phyloP scores from a whole-genome alignment of 1,140 invertebrate genomes.

The Drosophila parabipectinata region DNA sequence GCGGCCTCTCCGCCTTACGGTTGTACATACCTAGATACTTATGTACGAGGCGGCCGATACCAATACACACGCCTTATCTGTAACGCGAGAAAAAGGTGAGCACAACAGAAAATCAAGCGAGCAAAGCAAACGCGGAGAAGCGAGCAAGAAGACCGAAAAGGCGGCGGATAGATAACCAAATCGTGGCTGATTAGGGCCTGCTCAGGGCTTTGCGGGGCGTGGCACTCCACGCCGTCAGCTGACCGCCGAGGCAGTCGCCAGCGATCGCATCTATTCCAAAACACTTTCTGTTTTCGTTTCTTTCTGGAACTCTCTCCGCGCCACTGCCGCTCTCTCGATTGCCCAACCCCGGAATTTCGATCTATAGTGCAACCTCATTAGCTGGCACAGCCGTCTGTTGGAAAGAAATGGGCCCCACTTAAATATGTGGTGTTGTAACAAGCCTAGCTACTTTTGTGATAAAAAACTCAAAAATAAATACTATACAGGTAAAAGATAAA shows the following conservation, averaged over 20 bases:
- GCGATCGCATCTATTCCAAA: conserved; percentile 4
- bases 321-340: conserved; percentile 4
- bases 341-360: conserved; percentile 17
- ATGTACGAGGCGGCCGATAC: conserved; percentile 1
- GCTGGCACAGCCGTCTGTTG: not conserved
- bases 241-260: conserved; percentile 1
- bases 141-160: conserved; percentile 7
- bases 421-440: not conserved
- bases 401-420: too few relatives aligned
- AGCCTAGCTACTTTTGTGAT: not conserved
- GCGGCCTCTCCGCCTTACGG: conserved; percentile 38
- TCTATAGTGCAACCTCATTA: conserved; percentile 9
- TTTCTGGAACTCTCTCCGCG: conserved; percentile 31
- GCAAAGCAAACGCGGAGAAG: conserved; percentile 45
- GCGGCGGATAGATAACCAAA: conserved; percentile 23
- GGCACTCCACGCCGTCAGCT: conserved; percentile 23
- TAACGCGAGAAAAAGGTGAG: conserved; percentile 74
- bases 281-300: conserved; percentile 24
- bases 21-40: not conserved
- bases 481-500: too few relatives aligned
- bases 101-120: conserved; percentile 74
- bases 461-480: not conserved
- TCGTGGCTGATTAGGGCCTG: conserved; percentile 17
- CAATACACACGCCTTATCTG: conserved; percentile 16
- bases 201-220: conserved; percentile 23